These are phyloP conservation scores for Lycocerus yunnanus DNA, from an alignment of 2,888 invertebrate genomes.

Conservation along the genomic window DNA sequence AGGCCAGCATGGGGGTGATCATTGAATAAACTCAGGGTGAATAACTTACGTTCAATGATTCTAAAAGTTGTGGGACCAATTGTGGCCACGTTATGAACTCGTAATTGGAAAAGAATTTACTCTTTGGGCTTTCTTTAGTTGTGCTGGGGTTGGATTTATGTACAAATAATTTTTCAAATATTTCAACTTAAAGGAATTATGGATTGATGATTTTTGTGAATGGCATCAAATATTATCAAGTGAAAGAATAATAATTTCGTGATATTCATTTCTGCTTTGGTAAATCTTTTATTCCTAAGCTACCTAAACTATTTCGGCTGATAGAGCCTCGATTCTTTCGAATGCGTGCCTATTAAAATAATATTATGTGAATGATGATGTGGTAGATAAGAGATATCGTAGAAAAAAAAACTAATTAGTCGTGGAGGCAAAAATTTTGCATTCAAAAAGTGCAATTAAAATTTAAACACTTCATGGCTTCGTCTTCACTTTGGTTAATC, in stretches of 20 bases:
- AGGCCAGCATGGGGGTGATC: slow-evolving; percentile 23
- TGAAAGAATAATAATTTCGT: background rate
- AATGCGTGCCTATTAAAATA: background rate
- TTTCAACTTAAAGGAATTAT: slow-evolving; percentile 29
- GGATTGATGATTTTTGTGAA: slow-evolving; percentile 34
- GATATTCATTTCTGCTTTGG: background rate
- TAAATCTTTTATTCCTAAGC: background rate
- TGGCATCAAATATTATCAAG: background rate
- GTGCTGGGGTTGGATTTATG: slow-evolving; percentile 16
- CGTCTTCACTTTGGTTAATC: slow-evolving; percentile 39
- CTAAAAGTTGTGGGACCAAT: slow-evolving; percentile 25
- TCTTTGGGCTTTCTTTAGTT: slow-evolving; percentile 33
- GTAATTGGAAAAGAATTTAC: slow-evolving; percentile 48
- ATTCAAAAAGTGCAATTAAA: slow-evolving; percentile 48
- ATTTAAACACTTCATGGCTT: slow-evolving; percentile 43
- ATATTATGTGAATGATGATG: no score
- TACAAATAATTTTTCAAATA: slow-evolving; percentile 18
- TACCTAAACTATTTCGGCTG: background rate
- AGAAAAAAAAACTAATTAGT: slow-evolving; percentile 15
- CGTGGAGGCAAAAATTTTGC: slow-evolving; percentile 35
- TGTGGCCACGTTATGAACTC: slow-evolving; percentile 34
- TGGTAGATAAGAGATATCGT: slow-evolving; percentile 15
- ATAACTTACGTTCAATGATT: slow-evolving; percentile 18
- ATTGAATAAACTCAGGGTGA: slow-evolving; percentile 24
- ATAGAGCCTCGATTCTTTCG: background rate